Evolutionary conservation across 2,113 vertebrate species (phyloP).

Genomic region (Rhea pennata): DNA sequence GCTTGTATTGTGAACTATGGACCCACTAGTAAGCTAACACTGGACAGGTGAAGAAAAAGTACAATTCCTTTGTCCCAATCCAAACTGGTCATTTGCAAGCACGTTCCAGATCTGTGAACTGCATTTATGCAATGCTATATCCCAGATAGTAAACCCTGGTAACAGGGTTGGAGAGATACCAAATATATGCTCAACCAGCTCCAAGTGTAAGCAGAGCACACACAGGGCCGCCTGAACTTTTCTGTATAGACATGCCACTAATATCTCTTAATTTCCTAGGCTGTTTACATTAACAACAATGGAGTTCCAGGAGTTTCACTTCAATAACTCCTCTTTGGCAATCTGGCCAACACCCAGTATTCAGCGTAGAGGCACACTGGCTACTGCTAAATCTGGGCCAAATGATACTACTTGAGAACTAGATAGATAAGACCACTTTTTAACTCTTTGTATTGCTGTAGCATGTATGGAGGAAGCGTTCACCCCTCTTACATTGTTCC

Average conservation of each 20-base stretch:
- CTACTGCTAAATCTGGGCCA: background rate
- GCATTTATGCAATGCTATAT: too few species aligned
- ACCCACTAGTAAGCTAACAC: background rate
- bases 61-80: background rate
- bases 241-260: background rate
- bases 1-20: background rate
- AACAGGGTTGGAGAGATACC: too few species aligned
- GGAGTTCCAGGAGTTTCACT: background rate
- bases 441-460: background rate
- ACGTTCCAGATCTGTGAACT: background rate
- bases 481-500: background rate
- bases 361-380: background rate
- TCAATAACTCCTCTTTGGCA: background rate
- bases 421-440: background rate
- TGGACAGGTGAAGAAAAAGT: background rate
- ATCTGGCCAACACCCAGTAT: background rate
- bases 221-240: background rate
- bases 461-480: background rate
- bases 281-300: background rate
- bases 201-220: background rate
- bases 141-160: too few species aligned
- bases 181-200: background rate
- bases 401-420: background rate
- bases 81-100: background rate
- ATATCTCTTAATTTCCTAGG: background rate